Base-by-base conservation (phyloP, 2,797 vertebrate species). In the Malurus splendens region DNA sequence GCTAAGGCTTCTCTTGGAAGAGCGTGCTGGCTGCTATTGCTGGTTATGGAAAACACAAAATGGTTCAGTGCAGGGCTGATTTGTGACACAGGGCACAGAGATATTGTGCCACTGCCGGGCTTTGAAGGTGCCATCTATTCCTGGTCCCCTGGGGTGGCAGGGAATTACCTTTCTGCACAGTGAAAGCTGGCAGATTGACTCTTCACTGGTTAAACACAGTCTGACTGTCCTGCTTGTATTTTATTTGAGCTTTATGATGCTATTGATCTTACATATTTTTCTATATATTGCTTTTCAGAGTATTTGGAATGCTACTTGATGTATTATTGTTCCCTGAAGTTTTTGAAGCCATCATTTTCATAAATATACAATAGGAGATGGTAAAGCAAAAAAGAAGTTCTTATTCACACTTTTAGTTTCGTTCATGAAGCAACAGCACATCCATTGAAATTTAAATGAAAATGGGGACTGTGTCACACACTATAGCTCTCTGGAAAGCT, bases 381-480 rank as follows among this genome's bases (percentile, higher is more conserved):
- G 66, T 73, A 89, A 90, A 84, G 86, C 42, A 77, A 87, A 73
- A 72, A 78, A 86, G 52, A 50, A 75, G 51, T 59, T 89, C 42
- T 90, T 93, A 90, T 94, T 95, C 87, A 93, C 64, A 55, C 85
- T 93, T 92, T 87, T 64, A 95, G 77, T 87, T 81, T 81, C 94
- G 75, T 90, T 86, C 81, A 77, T 41, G 90, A 95, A 62, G 90
- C 79, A 91, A 68, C 71, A 94, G 92, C 77, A 85, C n/a, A 78
- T 93, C 73, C 75, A 94, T 78, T 95, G 94, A 96, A 93, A 91
- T 94, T 91, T 93, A 93, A 96, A 96, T 95, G 82, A 93, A 93
- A 96, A 94, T 93, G 89, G 55, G n/a, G 67, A 91, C 79, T 94
- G 89, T 92, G 90, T 92, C 90, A 87, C 89, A 94, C 62, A 95